Base-by-base conservation (phyloP, 2,797 vertebrate genomes). In the Buceros bicornis region DNA sequence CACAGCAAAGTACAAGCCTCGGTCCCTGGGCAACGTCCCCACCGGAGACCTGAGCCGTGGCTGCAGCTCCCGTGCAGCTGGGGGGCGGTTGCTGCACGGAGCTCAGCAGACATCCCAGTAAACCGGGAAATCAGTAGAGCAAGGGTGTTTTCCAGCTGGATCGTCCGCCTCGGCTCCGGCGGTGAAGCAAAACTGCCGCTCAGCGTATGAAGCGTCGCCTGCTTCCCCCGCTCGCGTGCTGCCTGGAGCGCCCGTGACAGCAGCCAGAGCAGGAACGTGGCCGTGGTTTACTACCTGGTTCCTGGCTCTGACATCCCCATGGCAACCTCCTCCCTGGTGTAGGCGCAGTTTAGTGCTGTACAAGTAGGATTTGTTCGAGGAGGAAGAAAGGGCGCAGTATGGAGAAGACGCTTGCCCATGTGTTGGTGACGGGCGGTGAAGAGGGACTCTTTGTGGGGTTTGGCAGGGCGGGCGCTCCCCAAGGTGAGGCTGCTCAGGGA, bases 261-360 rank as follows among this genome's bases (percentile, higher is more conserved):
- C 40, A 20, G 62, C 43, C 5, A 1, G 35, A 37, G 57, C 6
- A 45, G 82, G 5, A 8, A 45, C 58, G 28, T 5, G 4, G 60
- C 17, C 6, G 42, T 25, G 24, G 11, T 61, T 51, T 16, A 42
- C 22, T 28, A 19, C 89, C 69, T 66, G 86, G n/a, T 43, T 72
- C 19, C 33, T 58, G 86, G n/a, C 79, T 72, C 93, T 97, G 96
- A 92, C 97, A 96, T 97, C 42, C 95, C 95, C 95, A 88, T 95
- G 95, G 96, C 94, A 97, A 95, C 95, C 62, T 58, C 7, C 73
- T 61, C 45, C 73, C 57, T 40, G 1, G 1, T 18, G 37, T 5
- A 47, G 7, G 15, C 82, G 31, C 60, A 2, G 47, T 20, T 73
- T 8, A 12, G 51, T 25, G 58, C 84, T 12, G 31, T 15, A 45